These are phyloP conservation scores for Osmerus eperlanus DNA, from an alignment of 2,113 vertebrate species.

Conservation along the genomic window DNA sequence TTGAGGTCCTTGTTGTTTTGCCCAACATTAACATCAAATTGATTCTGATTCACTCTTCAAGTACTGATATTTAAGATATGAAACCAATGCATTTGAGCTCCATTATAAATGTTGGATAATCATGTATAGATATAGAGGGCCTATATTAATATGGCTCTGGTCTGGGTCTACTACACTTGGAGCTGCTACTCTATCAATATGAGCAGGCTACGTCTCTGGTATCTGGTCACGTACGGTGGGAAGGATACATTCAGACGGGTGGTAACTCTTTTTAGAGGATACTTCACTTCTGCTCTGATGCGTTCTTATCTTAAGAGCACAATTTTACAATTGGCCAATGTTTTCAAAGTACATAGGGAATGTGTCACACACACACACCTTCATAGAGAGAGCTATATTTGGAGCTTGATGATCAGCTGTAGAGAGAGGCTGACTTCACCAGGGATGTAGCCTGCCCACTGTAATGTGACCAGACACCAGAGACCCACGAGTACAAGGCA, in stretches of 20 bases:
- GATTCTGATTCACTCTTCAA: slow-evolving; percentile 49
- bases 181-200: slow-evolving; percentile 18
- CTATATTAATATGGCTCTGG: slow-evolving; percentile 1
- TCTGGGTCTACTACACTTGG: slow-evolving; percentile 27
- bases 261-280: slow-evolving; percentile 17
- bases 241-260: slow-evolving; percentile 9
- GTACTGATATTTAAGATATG: slow-evolving; percentile 48
- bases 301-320: no score
- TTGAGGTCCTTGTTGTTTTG: background rate
- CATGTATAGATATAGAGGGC: slow-evolving; percentile 10
- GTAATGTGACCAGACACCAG: slow-evolving; percentile 31
- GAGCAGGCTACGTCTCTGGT: slow-evolving; percentile 10
- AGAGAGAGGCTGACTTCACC: no score
- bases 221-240: background rate
- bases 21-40: slow-evolving; percentile 25
- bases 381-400: no score
- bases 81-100: no score
- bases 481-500: slow-evolving; percentile 45
- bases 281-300: background rate
- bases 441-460: slow-evolving; percentile 22
- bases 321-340: background rate
- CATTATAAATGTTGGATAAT: slow-evolving; percentile 48
- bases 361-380: no score
- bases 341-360: background rate
- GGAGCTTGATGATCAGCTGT: background rate